Conservation (phyloP, 2,797 vertebrate species). For the Pangasius mekongensis region DNA sequence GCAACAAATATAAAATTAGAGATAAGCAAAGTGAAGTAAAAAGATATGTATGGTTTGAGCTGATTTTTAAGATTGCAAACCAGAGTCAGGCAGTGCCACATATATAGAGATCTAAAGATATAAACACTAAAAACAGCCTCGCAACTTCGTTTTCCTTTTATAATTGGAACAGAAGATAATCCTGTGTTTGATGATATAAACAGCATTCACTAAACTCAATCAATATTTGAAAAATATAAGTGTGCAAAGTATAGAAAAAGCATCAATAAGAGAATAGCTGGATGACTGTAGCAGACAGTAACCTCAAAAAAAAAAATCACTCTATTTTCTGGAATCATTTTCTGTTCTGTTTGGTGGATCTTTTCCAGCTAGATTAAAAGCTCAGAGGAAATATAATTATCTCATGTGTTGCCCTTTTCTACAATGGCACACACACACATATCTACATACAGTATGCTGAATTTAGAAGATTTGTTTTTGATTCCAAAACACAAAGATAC, state of each 20-base stretch:
- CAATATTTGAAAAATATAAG: neutral
- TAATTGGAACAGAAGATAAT: neutral
- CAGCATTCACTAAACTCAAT: neutral
- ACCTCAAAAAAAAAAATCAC: neutral
- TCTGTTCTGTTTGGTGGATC: neutral
- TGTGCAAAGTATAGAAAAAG: neutral
- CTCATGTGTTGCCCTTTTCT: neutral
- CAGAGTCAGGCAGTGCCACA: neutral
- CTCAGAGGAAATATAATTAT: conserved; percentile 12
- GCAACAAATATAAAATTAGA: neutral
- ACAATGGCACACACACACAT: neutral
- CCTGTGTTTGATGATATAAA: neutral
- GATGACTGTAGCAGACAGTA: neutral
- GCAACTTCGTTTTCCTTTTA: neutral
- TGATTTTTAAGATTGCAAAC: neutral
- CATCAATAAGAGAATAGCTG: neutral
- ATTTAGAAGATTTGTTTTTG: neutral
- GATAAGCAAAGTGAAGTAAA: neutral
- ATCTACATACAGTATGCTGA: neutral
- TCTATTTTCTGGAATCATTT: neutral
- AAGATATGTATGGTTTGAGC: neutral
- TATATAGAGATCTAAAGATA: neutral
- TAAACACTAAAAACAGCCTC: neutral
- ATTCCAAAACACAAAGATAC: neutral
- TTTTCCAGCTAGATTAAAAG: conserved; percentile 9